A percentile compares a stretch with the other conserved stretches of the same genome.
Evolutionary conservation across 2,113 vertebrate species (phyloP).

Genomic region (Percopsis transmontana): DNA sequence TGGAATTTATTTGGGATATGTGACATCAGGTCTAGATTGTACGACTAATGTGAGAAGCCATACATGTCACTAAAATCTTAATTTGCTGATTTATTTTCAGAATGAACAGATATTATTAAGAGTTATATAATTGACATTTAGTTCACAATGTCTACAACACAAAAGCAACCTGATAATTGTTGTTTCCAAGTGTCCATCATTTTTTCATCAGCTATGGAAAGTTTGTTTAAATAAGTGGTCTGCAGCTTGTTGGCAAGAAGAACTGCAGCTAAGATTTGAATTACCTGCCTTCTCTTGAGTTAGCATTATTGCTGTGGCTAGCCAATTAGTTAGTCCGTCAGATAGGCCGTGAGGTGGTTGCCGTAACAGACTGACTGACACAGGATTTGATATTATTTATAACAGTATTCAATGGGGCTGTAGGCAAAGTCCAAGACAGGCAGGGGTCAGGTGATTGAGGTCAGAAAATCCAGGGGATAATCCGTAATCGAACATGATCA

Average conservation of each 20-base stretch:
- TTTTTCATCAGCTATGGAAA: constrained; percentile 15
- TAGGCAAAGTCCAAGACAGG: too few relatives aligned
- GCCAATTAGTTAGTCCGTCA: constrained; percentile 20
- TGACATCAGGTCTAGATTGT: not conserved
- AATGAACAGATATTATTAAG: constrained; percentile 46
- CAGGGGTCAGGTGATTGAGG: too few relatives aligned
- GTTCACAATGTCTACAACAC: not conserved
- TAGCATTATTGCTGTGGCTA: constrained; percentile 22
- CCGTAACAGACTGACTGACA: constrained; percentile 4
- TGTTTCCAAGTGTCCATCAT: constrained; percentile 22
- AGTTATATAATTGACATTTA: not conserved
- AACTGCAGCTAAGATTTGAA: constrained; percentile 7
- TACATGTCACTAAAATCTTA: constrained; percentile 55
- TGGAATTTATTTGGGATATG: too few relatives aligned
- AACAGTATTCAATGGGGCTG: too few relatives aligned
- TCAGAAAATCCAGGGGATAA: too few relatives aligned
- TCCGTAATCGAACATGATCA: too few relatives aligned
- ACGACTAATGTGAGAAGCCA: constrained; percentile 6
- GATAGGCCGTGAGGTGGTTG: constrained; percentile 6
- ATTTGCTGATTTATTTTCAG: constrained; percentile 74
- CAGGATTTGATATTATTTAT: too few relatives aligned
- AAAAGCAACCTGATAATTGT: constrained; percentile 25
- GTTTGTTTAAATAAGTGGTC: constrained; percentile 20
- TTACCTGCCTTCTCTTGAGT: constrained; percentile 23
- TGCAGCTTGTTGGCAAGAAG: constrained; percentile 20